Base-by-base conservation (phyloP, 2,888 invertebrate species). In the Tenthredo notha region DNA sequence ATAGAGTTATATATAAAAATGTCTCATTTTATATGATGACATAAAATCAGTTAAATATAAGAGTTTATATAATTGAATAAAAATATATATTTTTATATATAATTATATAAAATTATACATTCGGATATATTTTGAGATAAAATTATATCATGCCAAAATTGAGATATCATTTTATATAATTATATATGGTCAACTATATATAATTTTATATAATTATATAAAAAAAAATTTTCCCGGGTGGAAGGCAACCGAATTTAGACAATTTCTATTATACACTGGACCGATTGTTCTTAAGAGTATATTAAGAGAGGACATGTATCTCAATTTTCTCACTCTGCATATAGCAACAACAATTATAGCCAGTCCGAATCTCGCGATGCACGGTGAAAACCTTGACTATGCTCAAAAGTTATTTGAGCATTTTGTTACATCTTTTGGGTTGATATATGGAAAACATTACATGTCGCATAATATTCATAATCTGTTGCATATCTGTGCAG, bases 211-310 rank as follows among this genome's bases (percentile, higher is more conserved):
- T n/a, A n/a, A n/a, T n/a, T n/a, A n/a, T n/a, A n/a, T n/a, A n/a
- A n/a, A n/a, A n/a, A n/a, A n/a, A n/a, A n/a, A n/a, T n/a, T n/a
- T n/a, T n/a, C n/a, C n/a, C n/a, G n/a, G n/a, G n/a, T n/a, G 89
- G 89, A 91, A 91, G 84, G 91, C 90, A 21, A 90, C 89, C 9
- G 91, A 91, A 86, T 90, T 88, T 65, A 74, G 90, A 29, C 88
- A 88, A 58, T 88, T 91, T 86, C 72, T 91, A 18, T 80, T 90
- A 21, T 90, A 91, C 78, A 87, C 87, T 25, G 90, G 90, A 15
- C 90, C 89, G 21, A 84, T 91, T 10, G 87, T 88, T 75, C 84
- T 91, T 7, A 87, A 86, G 86, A 67, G 80, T 1, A 54, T 85
- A 43, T 65, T 90, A 67, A 77, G 87, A 18, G 33, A 72, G 40